Evolutionary conservation across 2,888 invertebrate species (phyloP), one percentile per base, ranked within the genome.

Genomic region (Pimpla rufipes): DNA sequence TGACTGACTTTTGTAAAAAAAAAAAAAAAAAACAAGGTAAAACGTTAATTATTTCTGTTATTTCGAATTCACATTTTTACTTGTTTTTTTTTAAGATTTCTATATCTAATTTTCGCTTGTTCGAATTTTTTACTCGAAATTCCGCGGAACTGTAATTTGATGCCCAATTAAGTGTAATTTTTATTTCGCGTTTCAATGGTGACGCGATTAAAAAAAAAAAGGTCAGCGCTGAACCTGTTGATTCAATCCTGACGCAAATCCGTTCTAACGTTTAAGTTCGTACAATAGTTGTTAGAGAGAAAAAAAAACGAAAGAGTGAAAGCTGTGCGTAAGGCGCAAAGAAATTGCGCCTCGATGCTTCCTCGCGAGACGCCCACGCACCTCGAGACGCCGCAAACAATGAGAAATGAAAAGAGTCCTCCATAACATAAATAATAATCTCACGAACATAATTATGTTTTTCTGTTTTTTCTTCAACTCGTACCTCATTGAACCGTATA

Each of bases 401-500:
- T 42, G 13, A 66, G 37, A 35, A 16, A 35, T 5, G 21, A 37
- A 57, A 7, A 16, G 16, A 37, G 57, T 55, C 62, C 62, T 62
- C 10, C 37, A 62, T 62, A 62, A 62, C 62, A 37, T 37, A 62
- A 59, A 50, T 18, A 40, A 18, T 50, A 47, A 74, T 74, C 37
- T 21, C 42, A 74, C 62, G n/a, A 74, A 47, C 18, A 59, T 59
- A 47, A 62, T 62, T 35, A 29, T 47, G n/a, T n/a, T 47, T 47
- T n/a, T n/a, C n/a, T n/a, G n/a, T n/a, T 40, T 40, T 62, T 40
- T 40, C 16, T 18, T 40, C 16, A 59, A 23, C 21, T 67, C 77
- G 64, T 75, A 70, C 45, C 78, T 79, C 71, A 83, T 86, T 86
- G 88, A 90, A 88, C 88, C 85, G 87, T 90, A 88, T 92, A 92